Conservation (phyloP, 2,113 vertebrate genomes). For the Phalacrocorax pelagicus region DNA sequence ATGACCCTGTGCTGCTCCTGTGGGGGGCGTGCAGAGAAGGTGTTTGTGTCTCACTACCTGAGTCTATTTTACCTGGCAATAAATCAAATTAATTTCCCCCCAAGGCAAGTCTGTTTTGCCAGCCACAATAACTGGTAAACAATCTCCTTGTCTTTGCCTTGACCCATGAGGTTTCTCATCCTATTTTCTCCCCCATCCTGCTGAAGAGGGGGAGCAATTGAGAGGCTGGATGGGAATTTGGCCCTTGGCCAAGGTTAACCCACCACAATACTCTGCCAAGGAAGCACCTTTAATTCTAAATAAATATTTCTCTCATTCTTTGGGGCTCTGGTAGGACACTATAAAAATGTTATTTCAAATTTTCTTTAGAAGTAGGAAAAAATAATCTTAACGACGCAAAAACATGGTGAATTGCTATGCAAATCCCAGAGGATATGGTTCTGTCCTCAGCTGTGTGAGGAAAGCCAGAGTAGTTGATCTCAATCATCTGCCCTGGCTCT, state of each 20-base stretch:
- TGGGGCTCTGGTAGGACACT: background rate
- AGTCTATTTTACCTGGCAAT: background rate
- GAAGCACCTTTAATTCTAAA: background rate
- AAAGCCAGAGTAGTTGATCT: background rate
- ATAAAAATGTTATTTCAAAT: background rate
- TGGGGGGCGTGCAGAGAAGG: accelerated
- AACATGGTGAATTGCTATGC: background rate
- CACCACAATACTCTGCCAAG: background rate
- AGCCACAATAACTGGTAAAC: background rate
- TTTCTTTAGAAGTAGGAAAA: background rate
- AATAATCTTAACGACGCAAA: background rate
- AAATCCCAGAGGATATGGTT: background rate
- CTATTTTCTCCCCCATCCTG: background rate
- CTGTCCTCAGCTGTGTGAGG: background rate
- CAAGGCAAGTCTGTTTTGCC: background rate
- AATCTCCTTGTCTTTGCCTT: background rate
- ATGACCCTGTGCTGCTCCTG: accelerated
- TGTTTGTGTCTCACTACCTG: background rate
- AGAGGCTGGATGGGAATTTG: background rate
- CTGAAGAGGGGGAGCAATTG: background rate
- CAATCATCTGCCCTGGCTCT: background rate
- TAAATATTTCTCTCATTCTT: background rate
- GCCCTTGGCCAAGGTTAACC: background rate
- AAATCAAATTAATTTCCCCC: background rate
- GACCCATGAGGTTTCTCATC: background rate